Percentiles rank a stretch among this genome's conserved stretches.
phyloP scores from a whole-genome alignment of 2,113 vertebrate genomes.

The Alethe diademata region DNA sequence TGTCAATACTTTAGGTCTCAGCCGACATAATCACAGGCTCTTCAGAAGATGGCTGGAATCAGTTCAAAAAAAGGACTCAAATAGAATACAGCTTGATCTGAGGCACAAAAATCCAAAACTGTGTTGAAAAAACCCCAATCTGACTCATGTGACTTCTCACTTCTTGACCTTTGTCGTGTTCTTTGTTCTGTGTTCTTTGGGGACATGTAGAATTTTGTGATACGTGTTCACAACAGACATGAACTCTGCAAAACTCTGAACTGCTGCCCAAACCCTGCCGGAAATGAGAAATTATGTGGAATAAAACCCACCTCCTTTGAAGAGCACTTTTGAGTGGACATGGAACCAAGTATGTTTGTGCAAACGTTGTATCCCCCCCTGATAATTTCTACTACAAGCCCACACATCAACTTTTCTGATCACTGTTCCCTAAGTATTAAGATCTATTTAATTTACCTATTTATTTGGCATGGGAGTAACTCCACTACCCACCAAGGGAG shows the following conservation, averaged over 20 bases:
- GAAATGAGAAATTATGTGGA: neutral
- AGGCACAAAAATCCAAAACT: neutral
- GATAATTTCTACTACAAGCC: neutral
- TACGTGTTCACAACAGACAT: accelerated
- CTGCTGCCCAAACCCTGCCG: neutral
- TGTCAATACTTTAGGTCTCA: neutral
- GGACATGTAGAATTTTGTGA: neutral
- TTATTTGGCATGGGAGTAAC: neutral
- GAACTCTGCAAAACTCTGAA: neutral
- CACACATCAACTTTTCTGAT: neutral
- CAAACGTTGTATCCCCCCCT: neutral
- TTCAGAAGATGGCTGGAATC: neutral
- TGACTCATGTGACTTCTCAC: neutral
- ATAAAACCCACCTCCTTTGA: neutral
- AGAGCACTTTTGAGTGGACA: neutral
- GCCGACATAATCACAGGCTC: neutral
- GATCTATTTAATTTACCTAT: neutral
- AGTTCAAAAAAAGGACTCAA: neutral
- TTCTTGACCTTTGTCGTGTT: neutral
- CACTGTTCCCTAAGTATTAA: neutral
- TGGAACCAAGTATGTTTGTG: neutral
- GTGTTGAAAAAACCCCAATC: neutral
- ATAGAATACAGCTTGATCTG: neutral
- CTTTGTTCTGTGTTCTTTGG: neutral
- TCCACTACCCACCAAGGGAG: neutral